Evolutionary conservation across 2,888 invertebrate genomes (phyloP), one percentile per base, ranked within the genome.

Genomic region (Cosmia trapezina): DNA sequence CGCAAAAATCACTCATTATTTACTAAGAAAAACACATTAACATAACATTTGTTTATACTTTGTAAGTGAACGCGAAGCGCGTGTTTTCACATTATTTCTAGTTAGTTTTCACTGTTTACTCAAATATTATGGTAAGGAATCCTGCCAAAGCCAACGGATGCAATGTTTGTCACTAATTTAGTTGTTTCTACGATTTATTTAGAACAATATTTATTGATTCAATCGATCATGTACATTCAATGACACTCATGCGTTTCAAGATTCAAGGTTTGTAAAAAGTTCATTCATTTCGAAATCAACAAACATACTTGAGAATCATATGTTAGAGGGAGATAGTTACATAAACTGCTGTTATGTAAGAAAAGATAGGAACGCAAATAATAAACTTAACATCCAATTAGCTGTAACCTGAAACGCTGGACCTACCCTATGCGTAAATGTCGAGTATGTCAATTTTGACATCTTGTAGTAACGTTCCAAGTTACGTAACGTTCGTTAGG

Each of bases 1-100:
- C 81, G 57, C 73, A 86, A 71, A 84, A 80, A 84, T 87, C 78
- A 80, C 83, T 84, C 82, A 86, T 85, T 86, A 81, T 84, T 86
- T 82, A 78, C 60, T 70, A 83, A 75, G 73, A 60, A 72, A 76
- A 80, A 75, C 71, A 80, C 72, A 79, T 51, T 72, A 70, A 72
- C 49, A 67, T 72, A 73, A 77, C 75, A 79, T 83, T 83, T 87
- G 86, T 87, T 85, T 85, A 86, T 76, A 76, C 70, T 80, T 59
- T 59, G 54, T 28, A 51, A 54, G 57, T n/a, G 61, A 79, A 51
- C 67, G 62, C 68, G 70, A 68, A 63, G 70, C 62, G 70, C 70
- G 80, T 73, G 73, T 85, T 83, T 78, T 85, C 81, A 85, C 86
- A 85, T 85, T 74, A 83, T 85, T 74, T 75, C 64, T 59, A 73